Conservation (phyloP, 1,140 invertebrate genomes). For the Uloborus diversus region DNA sequence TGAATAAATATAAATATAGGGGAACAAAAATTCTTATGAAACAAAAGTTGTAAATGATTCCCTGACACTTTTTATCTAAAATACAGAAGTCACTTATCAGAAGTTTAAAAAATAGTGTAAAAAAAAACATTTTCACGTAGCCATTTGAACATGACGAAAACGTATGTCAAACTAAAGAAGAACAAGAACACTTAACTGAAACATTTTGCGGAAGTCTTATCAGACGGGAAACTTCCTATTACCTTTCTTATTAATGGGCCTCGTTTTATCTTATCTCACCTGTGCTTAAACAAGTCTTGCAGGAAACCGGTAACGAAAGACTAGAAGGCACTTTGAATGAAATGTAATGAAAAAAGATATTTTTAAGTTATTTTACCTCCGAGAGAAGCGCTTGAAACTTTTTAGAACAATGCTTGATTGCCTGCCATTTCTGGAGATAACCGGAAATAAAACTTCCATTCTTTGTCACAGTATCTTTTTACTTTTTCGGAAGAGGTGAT, state of each 20-base stretch:
- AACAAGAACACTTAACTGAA: background rate
- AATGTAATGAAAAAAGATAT: background rate
- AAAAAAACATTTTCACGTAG: too few species aligned
- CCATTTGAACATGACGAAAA: too few species aligned
- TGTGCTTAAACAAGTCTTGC: constrained; percentile 1
- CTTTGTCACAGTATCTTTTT: too few species aligned
- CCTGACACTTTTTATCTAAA: too few species aligned
- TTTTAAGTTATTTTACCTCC: background rate
- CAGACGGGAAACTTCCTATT: background rate
- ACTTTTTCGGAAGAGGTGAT: too few species aligned
- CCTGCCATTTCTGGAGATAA: background rate
- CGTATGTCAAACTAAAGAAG: too few species aligned
- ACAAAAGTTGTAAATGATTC: too few species aligned
- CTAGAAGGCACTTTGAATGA: background rate
- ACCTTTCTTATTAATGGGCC: background rate
- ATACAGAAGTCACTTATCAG: too few species aligned
- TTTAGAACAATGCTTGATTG: background rate
- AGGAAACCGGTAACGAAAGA: background rate
- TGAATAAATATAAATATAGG: too few species aligned
- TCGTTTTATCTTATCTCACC: constrained; percentile 2
- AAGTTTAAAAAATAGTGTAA: too few species aligned
- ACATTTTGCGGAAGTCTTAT: background rate
- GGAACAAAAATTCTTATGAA: too few species aligned
- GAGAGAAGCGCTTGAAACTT: background rate
- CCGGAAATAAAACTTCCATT: too few species aligned